Conservation (phyloP, 2,797 vertebrate species). For the Onychomys arenicola region DNA sequence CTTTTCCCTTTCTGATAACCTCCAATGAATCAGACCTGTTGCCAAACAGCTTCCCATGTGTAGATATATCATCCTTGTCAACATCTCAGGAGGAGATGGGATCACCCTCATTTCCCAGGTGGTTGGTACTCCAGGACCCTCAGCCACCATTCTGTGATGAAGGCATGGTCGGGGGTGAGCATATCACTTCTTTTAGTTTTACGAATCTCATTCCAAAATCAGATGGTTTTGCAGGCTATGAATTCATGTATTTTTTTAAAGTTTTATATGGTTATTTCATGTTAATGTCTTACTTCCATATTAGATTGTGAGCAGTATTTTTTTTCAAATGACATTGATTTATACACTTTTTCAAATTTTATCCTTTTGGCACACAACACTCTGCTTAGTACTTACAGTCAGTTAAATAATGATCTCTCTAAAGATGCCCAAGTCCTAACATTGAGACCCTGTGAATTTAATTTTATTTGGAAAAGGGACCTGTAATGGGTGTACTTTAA, state of each 20-base stretch:
- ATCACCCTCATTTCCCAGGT: neutral
- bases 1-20: neutral
- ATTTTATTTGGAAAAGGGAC: neutral
- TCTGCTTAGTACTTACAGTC: neutral
- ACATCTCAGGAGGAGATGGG: neutral
- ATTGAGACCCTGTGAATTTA: neutral
- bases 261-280: neutral
- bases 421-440: neutral
- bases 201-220: neutral
- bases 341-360: neutral
- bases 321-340: neutral
- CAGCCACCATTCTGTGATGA: neutral
- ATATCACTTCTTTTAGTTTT: neutral
- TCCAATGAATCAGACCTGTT: neutral
- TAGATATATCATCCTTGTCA: neutral
- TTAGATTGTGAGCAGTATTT: neutral
- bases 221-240: neutral
- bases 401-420: neutral
- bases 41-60: neutral
- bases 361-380: neutral
- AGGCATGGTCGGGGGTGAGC: neutral
- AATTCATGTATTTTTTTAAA: neutral
- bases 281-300: neutral
- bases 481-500: neutral
- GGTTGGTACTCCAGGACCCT: neutral